phyloP scores from a whole-genome alignment of 2,113 vertebrate genomes.

The Poicephalus gulielmi region DNA sequence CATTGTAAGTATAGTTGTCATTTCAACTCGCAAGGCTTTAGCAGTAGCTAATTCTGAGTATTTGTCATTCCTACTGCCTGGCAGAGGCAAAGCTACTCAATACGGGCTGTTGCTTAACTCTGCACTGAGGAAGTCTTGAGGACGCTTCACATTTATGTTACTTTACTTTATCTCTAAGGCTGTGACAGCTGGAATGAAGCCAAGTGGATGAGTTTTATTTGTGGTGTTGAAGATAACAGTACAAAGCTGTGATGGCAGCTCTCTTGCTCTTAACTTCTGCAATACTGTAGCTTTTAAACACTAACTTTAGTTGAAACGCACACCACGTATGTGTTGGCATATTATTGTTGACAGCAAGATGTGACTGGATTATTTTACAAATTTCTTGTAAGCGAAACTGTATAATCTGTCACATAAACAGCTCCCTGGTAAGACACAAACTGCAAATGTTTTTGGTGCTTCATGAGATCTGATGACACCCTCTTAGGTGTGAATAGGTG shows the following conservation, averaged over 20 bases:
- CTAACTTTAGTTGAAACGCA: not conserved
- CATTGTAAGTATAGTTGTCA: not conserved
- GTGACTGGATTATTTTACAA: not conserved
- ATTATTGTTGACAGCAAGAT: not conserved
- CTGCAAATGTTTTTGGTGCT: not conserved
- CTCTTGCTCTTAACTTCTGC: not conserved
- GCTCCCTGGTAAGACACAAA: not conserved
- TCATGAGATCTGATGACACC: not conserved
- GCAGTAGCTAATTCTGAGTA: not conserved
- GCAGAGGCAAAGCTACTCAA: slow-evolving; percentile 3
- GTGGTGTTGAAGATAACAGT: not conserved
- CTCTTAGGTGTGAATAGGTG: not conserved
- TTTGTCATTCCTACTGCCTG: not conserved
- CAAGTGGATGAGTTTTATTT: not conserved
- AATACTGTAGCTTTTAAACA: not conserved
- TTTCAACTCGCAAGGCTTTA: slow-evolving; percentile 38
- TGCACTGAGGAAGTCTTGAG: not conserved
- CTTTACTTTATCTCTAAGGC: not conserved
- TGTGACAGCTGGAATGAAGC: not conserved
- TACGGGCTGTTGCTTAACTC: not conserved
- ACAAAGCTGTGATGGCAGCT: not conserved
- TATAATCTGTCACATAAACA: not conserved
- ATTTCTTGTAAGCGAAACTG: not conserved
- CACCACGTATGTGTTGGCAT: rapidly evolving
- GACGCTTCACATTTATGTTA: not conserved